Evolutionary conservation across 1,140 invertebrate species (phyloP), one percentile per base, ranked within the genome.

Genomic region (Brachionus calyciflorus): DNA sequence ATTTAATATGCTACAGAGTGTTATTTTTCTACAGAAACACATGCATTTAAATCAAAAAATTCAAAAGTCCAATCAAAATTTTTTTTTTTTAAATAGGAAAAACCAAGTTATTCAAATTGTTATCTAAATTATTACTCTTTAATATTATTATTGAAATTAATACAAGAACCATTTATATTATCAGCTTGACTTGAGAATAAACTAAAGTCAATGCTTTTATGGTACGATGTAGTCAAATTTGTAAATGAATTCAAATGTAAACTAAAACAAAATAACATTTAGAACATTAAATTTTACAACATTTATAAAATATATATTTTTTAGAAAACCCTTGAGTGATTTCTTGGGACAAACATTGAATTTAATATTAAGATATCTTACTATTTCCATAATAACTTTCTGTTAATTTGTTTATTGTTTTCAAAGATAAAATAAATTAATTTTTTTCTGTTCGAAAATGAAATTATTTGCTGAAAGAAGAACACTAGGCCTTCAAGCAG

Each of bases 271-370:
- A 57, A 33, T 46, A 51, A 40, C 70, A 55, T 63, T 30, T 26
- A 76, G 33, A 69, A 75, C 46, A 78, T 51, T 77, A 30, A 60
- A 53, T 55, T 77, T 57, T 51, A n/a, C n/a, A 55, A 55, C 33
- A 37, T 37, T 55, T 51, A 51, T n/a, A 17, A 51, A 2, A 9
- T 1, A 51, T n/a, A 51, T 12, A 44, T 79, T 84, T 41, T 77
- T 53, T 77, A 49, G 76, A 77, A 78, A 30, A 76, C 44, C 51
- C 63, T 77, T 77, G 65, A 77, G 60, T 78, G 17, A 78, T 10
- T 49, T n/a, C 77, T 41, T n/a, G n/a, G n/a, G n/a, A n/a, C n/a
- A n/a, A n/a, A n/a, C n/a, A n/a, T n/a, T n/a, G n/a, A n/a, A n/a
- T n/a, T n/a, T n/a, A n/a, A n/a, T n/a, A 28, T 57, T 57, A 57